Evolutionary conservation across 2,797 vertebrate genomes (phyloP).

Genomic region (Jordanella pulchra): DNA sequence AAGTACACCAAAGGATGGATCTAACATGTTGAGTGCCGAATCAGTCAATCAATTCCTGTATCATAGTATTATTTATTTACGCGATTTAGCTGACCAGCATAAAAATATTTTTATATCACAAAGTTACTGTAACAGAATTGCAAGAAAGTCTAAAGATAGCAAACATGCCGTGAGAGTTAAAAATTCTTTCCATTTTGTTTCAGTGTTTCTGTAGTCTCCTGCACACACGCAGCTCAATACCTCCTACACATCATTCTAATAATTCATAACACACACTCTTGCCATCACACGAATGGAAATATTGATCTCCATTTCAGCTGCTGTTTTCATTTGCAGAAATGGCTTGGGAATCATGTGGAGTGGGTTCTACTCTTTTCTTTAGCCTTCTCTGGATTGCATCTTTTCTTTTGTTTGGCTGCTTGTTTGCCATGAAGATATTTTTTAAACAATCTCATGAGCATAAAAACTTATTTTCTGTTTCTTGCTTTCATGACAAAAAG

Average conservation of each 20-base stretch:
- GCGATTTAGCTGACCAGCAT: not conserved
- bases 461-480: conserved; percentile 31
- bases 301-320: conserved; percentile 50
- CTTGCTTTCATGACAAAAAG: conserved; percentile 8
- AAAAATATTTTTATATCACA: not conserved
- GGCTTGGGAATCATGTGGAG: conserved; percentile 25
- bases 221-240: conserved; percentile 1
- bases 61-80: not conserved
- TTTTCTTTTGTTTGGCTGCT: conserved; percentile 1
- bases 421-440: conserved; percentile 4
- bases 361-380: conserved; percentile 25
- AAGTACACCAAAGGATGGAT: not conserved
- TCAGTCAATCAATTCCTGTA: not conserved
- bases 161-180: not conserved
- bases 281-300: conserved; percentile 57
- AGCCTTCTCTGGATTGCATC: conserved; percentile 29
- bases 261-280: conserved; percentile 56
- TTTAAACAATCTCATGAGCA: conserved; percentile 25
- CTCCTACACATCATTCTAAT: conserved; percentile 42
- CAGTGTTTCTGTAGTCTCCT: not conserved
- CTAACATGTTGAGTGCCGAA: too few relatives aligned
- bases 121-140: not conserved
- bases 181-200: not conserved
- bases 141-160: not conserved
- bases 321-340: conserved; percentile 27